Conservation (phyloP, 2,888 invertebrate genomes). For the Mechanitis messenoides region DNA sequence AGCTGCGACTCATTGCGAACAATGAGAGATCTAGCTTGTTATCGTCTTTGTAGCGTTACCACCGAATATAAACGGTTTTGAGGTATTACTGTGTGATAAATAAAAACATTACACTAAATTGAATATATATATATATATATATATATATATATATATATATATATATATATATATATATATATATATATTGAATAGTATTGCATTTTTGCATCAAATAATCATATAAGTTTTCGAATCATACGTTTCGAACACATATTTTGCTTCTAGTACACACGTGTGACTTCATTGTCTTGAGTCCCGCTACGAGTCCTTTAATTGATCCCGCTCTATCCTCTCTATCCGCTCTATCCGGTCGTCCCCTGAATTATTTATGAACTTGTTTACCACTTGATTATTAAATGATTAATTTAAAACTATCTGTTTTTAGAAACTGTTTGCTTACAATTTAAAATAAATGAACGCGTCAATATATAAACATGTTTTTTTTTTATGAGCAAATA, state of each 20-base stretch:
- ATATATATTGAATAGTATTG: no score
- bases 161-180: no score
- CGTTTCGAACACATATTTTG: neutral
- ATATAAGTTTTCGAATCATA: conserved; percentile 10
- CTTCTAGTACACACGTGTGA: neutral
- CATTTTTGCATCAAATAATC: neutral
- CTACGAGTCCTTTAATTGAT: conserved; percentile 51
- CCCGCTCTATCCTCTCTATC: conserved; percentile 26
- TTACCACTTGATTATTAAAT: conserved; percentile 23
- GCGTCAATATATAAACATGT: no score
- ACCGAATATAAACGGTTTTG: neutral
- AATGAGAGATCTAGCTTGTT: conserved; percentile 36
- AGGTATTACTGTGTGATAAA: no score
- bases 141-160: no score
- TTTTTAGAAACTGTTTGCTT: no score
- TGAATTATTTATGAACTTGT: conserved; percentile 30
- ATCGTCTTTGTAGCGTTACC: conserved; percentile 18
- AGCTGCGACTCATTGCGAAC: conserved; percentile 49
- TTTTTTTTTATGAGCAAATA: no score
- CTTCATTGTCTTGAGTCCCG: conserved; percentile 28
- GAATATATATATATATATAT: no score
- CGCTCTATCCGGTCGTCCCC: conserved; percentile 24
- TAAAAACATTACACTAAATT: no score
- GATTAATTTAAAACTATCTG: conserved; percentile 14
- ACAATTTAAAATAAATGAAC: no score